phyloP scores from a whole-genome alignment of 2,888 invertebrate species.

The Mystacides longicornis region DNA sequence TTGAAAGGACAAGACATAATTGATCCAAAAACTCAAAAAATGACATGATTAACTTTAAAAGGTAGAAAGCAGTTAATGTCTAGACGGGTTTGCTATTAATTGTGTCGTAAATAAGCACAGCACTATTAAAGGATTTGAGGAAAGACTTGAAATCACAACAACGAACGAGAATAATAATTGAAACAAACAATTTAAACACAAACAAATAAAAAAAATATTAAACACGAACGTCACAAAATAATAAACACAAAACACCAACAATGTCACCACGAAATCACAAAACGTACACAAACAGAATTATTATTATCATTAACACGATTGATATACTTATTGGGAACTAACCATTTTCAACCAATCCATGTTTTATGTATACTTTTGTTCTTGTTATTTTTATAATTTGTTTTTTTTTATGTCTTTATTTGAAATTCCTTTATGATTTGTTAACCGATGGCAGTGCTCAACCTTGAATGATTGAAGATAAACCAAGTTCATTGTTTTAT shows the following conservation, averaged over 20 bases:
- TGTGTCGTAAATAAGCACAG: no score
- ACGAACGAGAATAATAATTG: no score
- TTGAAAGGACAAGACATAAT: no score
- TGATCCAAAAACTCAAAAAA: no score
- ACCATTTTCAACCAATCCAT: constrained; percentile 52
- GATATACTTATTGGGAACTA: constrained; percentile 34
- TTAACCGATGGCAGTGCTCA: constrained; percentile 29
- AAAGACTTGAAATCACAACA: no score
- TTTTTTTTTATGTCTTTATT: background rate
- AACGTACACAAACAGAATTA: background rate
- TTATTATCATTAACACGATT: background rate
- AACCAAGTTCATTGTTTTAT: constrained; percentile 43
- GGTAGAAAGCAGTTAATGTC: no score
- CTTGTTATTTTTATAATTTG: constrained; percentile 26
- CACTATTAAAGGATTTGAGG: no score
- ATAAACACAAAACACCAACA: background rate
- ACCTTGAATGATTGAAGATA: constrained; percentile 44
- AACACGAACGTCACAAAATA: background rate
- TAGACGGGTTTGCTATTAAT: no score
- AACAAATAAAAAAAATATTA: background rate
- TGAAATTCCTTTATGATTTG: background rate
- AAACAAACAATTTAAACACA: no score
- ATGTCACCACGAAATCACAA: background rate
- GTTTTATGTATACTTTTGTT: background rate
- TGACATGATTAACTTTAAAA: no score